These are phyloP conservation scores for Drosophila persimilis DNA, from an alignment of 1,140 invertebrate species.

Conservation along the genomic window DNA sequence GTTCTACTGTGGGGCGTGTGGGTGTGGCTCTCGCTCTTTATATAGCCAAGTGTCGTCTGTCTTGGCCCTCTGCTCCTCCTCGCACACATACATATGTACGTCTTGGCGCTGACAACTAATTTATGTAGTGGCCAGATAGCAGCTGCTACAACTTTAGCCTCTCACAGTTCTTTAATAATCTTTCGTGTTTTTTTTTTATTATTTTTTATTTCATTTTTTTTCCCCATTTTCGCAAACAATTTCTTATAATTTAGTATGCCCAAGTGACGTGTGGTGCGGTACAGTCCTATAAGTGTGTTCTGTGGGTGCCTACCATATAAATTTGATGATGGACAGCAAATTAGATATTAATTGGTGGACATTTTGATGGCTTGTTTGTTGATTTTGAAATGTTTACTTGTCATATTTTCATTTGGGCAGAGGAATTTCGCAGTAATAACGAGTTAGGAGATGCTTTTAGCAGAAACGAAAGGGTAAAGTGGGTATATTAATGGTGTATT, in stretches of 20 bases:
- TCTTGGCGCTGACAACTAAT: slow-evolving; percentile 74
- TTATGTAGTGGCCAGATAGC: slow-evolving; percentile 73
- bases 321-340: slow-evolving; percentile 14
- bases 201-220: slow-evolving; percentile 12
- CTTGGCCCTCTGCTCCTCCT: slow-evolving; percentile 41
- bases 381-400: not conserved
- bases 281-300: slow-evolving; percentile 10
- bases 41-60: slow-evolving; percentile 51
- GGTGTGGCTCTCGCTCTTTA: slow-evolving; percentile 39
- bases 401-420: too few relatives aligned
- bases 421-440: too few relatives aligned
- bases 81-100: slow-evolving; percentile 27
- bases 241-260: slow-evolving; percentile 65
- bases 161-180: slow-evolving; percentile 62
- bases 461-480: too few relatives aligned
- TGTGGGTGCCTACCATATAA: slow-evolving; percentile 4
- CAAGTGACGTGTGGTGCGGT: slow-evolving; percentile 1
- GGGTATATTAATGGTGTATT: too few relatives aligned
- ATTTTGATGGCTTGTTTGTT: slow-evolving; percentile 13
- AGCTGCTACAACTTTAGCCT: slow-evolving; percentile 60
- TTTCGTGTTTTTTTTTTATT: slow-evolving; percentile 4
- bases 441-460: too few relatives aligned
- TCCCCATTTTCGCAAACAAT: slow-evolving; percentile 64
- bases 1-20: slow-evolving; percentile 13
- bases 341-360: slow-evolving; percentile 52